phyloP scores from a whole-genome alignment of 2,888 invertebrate genomes.

The Polietes domitor region DNA sequence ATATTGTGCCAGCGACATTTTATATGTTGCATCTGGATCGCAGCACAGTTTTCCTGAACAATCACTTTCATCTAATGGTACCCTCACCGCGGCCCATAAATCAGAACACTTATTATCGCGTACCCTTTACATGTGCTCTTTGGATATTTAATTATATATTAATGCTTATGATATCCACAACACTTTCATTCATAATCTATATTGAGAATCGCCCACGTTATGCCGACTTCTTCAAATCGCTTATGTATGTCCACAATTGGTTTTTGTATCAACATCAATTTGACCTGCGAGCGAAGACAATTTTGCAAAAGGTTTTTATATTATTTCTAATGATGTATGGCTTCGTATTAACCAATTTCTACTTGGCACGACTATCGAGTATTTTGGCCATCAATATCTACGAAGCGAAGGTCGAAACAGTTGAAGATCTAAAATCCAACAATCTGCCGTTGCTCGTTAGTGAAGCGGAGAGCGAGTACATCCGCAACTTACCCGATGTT shows the following conservation, averaged over 20 bases:
- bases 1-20: neutral
- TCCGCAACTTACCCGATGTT: neutral
- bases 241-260: conserved; percentile 3
- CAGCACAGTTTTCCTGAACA: neutral
- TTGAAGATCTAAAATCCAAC: conserved; percentile 13
- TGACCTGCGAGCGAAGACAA: neutral
- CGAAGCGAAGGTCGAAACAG: conserved; percentile 41
- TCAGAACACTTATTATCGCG: conserved; percentile 11
- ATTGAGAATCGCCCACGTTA: neutral
- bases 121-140: conserved; percentile 25
- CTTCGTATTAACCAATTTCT: conserved; percentile 44
- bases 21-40: neutral
- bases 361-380: conserved; percentile 49
- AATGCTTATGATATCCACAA: neutral
- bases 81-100: conserved; percentile 4
- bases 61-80: conserved; percentile 20
- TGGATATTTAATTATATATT: conserved; percentile 32
- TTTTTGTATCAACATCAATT: conserved; percentile 28
- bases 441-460: conserved; percentile 29
- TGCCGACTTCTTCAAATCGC: neutral
- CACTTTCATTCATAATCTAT: neutral
- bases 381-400: conserved; percentile 31
- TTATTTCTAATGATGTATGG: conserved; percentile 15
- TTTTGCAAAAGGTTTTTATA: neutral
- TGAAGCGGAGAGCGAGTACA: neutral